phyloP scores from a whole-genome alignment of 37 sponge, comb jelly and placozoan species.

The Ephydatia muelleri region DNA sequence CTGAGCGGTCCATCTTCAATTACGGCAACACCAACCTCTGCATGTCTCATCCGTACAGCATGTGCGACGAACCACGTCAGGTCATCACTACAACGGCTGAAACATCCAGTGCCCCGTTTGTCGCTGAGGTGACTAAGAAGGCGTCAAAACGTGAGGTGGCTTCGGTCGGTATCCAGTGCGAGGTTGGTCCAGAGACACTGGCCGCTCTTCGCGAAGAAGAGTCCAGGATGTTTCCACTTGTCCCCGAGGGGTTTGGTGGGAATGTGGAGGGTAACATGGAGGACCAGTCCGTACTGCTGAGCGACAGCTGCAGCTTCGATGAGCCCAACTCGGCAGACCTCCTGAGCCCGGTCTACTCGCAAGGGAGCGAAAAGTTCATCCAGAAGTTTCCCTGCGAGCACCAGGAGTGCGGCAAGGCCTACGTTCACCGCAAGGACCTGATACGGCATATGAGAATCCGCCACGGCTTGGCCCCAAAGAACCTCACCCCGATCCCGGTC shows the following conservation, averaged over 20 bases:
- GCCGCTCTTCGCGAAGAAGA: slow-evolving; percentile 48
- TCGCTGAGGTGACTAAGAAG: neutral
- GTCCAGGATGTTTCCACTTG: slow-evolving; percentile 7
- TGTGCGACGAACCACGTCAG: neutral
- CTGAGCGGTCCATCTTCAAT: neutral
- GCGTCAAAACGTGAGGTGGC: neutral
- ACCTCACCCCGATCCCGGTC: slow-evolving; percentile 40
- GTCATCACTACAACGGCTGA: neutral
- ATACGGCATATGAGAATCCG: slow-evolving; percentile 76
- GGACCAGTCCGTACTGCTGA: neutral
- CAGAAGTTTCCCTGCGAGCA: slow-evolving; percentile 29
- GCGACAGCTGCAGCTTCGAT: neutral
- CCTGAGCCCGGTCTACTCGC: neutral
- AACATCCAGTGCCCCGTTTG: neutral
- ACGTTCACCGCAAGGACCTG: slow-evolving; percentile 79
- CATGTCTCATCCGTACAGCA: neutral
- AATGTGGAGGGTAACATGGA: neutral
- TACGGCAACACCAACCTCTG: neutral
- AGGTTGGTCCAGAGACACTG: slow-evolving; percentile 63
- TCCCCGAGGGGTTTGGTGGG: neutral
- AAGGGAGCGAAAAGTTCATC: slow-evolving; percentile 5
- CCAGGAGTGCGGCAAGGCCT: slow-evolving; percentile 48
- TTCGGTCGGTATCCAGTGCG: slow-evolving; percentile 59
- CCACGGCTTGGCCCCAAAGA: slow-evolving; percentile 41
- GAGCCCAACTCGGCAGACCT: neutral